Evolutionary conservation across 1,140 invertebrate species (phyloP), one percentile per base, ranked within the genome.

Genomic region (Hycleus cichorii): DNA sequence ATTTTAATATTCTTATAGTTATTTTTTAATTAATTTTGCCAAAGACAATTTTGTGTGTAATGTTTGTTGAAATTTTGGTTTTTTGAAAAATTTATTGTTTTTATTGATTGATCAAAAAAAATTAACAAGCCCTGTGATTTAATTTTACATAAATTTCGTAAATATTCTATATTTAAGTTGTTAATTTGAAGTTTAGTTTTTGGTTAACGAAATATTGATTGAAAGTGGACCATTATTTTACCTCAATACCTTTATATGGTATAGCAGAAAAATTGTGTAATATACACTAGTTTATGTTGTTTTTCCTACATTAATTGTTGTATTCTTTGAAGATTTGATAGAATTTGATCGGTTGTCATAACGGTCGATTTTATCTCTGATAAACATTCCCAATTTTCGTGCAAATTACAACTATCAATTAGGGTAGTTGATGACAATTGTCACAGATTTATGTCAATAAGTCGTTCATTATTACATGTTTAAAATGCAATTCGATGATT

Each of bases 11-110:
- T 56, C 47, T 49, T 57, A 27, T 42, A 8, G 10, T n/a, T 42
- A 2, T 42, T n/a, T 11, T 59, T 62, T 51, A 26, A 47, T 55
- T 56, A 50, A 18, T 39, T 53, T 52, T 66, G 57, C 64, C 64
- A 66, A 66, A 66, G 64, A 66, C 62, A 58, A 48, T 64, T 60
- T 49, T 54, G 40, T 42, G 40, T 42, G 11, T 42, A 42, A 42
- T n/a, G 5, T 58, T 47, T 59, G 39, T 57, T 27, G 49, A 54
- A 12, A 45, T 38, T 44, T 25, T 44, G 38, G 27, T 24, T 46
- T 38, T 38, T 11, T 25, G 10, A 25, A 46, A 12, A 24, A 18
- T 56, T 39, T 40, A 48, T 48, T 26, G 10, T 57, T 26, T 57
- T 39, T 42, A 40, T 32, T 39, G n/a, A 25, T 38, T 43, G 32